Evolutionary conservation across 2,888 invertebrate species (phyloP).

Genomic region (Acleris cristana): DNA sequence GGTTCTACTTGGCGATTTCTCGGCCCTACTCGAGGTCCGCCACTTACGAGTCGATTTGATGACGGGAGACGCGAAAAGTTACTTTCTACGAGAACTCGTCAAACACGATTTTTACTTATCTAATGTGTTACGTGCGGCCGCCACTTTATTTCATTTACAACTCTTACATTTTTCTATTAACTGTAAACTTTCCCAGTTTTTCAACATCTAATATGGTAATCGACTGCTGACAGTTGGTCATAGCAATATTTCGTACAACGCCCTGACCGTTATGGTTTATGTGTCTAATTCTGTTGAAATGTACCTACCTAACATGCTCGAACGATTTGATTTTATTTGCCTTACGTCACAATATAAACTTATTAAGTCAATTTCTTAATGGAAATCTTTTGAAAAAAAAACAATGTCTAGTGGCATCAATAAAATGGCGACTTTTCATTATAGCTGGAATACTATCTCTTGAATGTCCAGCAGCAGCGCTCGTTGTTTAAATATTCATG

Average conservation of each 20-base stretch:
- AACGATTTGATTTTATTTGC: too few species aligned
- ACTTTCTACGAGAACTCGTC: conserved; percentile 7
- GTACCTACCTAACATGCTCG: too few species aligned
- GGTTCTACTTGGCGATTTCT: conserved; percentile 13
- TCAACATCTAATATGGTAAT: too few species aligned
- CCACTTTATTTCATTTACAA: background rate
- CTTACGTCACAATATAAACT: too few species aligned
- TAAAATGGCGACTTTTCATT: background rate
- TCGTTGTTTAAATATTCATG: conserved; percentile 16
- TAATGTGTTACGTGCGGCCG: background rate
- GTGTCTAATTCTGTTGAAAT: too few species aligned
- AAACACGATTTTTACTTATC: conserved; percentile 2
- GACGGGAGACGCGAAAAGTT: conserved; percentile 7
- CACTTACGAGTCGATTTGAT: conserved; percentile 10
- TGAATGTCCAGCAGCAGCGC: too few species aligned
- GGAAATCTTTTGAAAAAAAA: too few species aligned
- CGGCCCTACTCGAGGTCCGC: conserved; percentile 9
- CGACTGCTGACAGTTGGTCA: too few species aligned
- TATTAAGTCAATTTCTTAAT: too few species aligned
- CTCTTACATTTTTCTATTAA: background rate
- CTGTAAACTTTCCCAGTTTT: too few species aligned
- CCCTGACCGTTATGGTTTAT: too few species aligned
- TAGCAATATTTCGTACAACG: too few species aligned
- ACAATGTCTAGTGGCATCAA: background rate
- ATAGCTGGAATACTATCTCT: background rate